Conservation (phyloP, 2,888 invertebrate species). For the Meloe dianella region DNA sequence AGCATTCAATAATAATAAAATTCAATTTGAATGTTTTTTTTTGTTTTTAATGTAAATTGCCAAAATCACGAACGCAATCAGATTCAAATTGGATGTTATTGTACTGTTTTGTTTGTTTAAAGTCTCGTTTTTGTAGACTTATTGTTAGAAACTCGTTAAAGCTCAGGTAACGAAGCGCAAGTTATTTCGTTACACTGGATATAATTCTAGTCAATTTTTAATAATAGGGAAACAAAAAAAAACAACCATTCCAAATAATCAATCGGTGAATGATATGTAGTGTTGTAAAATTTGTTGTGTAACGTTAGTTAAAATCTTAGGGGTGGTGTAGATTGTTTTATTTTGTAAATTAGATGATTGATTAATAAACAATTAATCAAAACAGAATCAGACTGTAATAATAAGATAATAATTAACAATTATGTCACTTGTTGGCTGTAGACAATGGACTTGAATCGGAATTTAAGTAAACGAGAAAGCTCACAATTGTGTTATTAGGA, state of each 20-base stretch:
- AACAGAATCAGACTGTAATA: slow-evolving; percentile 57
- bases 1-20: too few relatives aligned
- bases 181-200: slow-evolving; percentile 25
- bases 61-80: not conserved
- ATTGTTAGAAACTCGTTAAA: not conserved
- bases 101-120: not conserved
- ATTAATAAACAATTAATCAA: slow-evolving; percentile 45
- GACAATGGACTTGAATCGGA: slow-evolving; percentile 34
- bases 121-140: slow-evolving; percentile 13
- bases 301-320: slow-evolving; percentile 16
- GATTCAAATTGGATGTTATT: not conserved
- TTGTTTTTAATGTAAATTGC: too few relatives aligned
- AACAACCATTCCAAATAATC: not conserved
- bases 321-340: slow-evolving; percentile 13
- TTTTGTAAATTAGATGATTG: slow-evolving; percentile 23
- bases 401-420: slow-evolving; percentile 54
- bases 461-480: slow-evolving; percentile 27
- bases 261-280: not conserved
- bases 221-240: not conserved
- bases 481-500: slow-evolving; percentile 37
- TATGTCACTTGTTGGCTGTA: slow-evolving; percentile 46
- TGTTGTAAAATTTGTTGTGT: slow-evolving; percentile 3
- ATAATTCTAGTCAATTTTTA: slow-evolving; percentile 27
- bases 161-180: slow-evolving; percentile 22
- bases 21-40: not conserved